These are phyloP conservation scores for Plagodis dolabraria DNA, from an alignment of 2,888 invertebrate genomes.

Conservation along the genomic window DNA sequence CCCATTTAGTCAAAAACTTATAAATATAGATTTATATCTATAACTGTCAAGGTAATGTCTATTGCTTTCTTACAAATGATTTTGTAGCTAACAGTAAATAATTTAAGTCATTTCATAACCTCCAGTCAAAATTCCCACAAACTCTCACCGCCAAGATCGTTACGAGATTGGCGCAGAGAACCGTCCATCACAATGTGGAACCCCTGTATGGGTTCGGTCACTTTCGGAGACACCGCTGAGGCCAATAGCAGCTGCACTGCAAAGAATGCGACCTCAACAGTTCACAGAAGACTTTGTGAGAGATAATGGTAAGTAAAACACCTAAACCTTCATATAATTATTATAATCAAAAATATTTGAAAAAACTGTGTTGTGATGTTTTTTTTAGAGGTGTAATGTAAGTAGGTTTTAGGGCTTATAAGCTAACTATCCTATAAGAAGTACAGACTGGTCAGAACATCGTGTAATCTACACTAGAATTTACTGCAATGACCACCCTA, in stretches of 20 bases:
- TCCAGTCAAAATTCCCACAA: constrained; percentile 79
- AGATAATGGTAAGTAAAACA: constrained; percentile 64
- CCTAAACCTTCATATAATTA: too few species aligned
- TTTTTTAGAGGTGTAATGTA: too few species aligned
- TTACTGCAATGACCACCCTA: too few species aligned
- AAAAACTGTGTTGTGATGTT: too few species aligned
- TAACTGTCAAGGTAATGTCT: neutral
- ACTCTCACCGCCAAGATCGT: constrained; percentile 79
- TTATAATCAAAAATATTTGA: too few species aligned
- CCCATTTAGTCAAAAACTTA: too few species aligned
- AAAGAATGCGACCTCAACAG: constrained; percentile 63
- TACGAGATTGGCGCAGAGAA: constrained; percentile 79
- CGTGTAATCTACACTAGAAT: too few species aligned
- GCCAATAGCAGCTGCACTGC: constrained; percentile 62
- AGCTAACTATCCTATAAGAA: too few species aligned
- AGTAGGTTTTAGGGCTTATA: too few species aligned
- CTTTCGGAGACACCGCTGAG: constrained; percentile 67
- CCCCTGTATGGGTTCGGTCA: constrained; percentile 76
- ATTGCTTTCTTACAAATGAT: neutral
- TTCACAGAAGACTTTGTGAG: constrained; percentile 78
- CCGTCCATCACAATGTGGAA: constrained; percentile 73
- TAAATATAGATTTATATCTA: too few species aligned
- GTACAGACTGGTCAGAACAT: too few species aligned
- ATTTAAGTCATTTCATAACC: constrained; percentile 19
- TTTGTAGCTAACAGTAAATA: neutral